Evolutionary conservation across 2,888 invertebrate genomes (phyloP).

Genomic region (Gnatocerus cornutus): DNA sequence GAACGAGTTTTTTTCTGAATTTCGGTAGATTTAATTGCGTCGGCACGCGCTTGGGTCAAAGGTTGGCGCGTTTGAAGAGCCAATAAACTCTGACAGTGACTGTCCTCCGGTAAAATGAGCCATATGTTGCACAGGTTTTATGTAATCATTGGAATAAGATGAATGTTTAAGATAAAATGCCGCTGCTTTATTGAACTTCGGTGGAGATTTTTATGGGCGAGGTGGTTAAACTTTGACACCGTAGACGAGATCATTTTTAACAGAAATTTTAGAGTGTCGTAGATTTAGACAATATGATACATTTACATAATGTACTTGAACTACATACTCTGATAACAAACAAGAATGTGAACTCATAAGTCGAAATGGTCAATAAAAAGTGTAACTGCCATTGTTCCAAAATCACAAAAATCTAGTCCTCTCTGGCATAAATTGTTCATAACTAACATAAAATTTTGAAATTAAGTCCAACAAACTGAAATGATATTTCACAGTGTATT

Average conservation of each 20-base stretch:
- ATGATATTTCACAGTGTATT: too few species aligned
- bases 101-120: constrained; percentile 52
- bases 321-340: too few species aligned
- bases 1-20: constrained; percentile 33
- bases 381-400: too few species aligned
- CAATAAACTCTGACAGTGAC: constrained; percentile 55
- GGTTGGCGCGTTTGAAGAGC: constrained; percentile 50
- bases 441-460: too few species aligned
- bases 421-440: too few species aligned
- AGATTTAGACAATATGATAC: too few species aligned
- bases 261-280: not conserved
- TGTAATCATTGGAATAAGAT: constrained; percentile 60
- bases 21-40: constrained; percentile 60
- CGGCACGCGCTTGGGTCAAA: constrained; percentile 60
- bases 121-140: constrained; percentile 60
- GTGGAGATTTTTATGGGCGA: constrained; percentile 53
- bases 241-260: not conserved
- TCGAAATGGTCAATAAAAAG: too few species aligned
- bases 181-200: constrained; percentile 59
- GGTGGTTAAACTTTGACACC: constrained; percentile 27
- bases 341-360: too few species aligned
- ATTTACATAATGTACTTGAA: too few species aligned
- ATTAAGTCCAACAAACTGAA: too few species aligned
- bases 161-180: constrained; percentile 59
- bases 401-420: too few species aligned